A percentile compares a stretch with the other conserved stretches of the same genome.
Conservation (phyloP, 2,797 vertebrate species). For the Champsocephalus esox region DNA sequence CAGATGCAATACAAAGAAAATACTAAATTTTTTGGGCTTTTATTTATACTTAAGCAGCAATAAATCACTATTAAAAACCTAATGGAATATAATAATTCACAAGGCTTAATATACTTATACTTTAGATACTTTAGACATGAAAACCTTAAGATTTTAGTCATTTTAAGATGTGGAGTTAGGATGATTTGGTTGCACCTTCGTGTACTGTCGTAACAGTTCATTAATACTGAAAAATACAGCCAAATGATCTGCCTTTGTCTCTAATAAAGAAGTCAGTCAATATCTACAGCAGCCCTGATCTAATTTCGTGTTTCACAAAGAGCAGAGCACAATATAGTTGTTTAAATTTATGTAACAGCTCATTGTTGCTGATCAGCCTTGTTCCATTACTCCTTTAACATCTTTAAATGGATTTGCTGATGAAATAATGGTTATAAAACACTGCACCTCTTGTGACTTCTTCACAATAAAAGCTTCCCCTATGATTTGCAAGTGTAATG, state of each 20-base stretch:
- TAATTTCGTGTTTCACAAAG: not conserved
- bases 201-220: not conserved
- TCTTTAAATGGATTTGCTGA: no score
- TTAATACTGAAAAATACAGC: no score
- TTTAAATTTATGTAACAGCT: no score
- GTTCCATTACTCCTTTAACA: no score
- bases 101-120: not conserved
- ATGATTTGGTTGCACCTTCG: not conserved
- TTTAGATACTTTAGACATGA: not conserved
- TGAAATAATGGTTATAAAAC: not conserved
- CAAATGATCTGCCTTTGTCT: no score
- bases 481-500: not conserved
- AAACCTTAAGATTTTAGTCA: not conserved
- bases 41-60: not conserved
- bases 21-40: no score
- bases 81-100: not conserved
- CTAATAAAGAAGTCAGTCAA: not conserved
- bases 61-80: not conserved
- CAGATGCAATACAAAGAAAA: conserved; percentile 16
- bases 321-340: not conserved
- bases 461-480: not conserved
- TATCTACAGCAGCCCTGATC: not conserved
- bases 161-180: no score
- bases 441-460: not conserved
- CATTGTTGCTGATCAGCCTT: no score